A percentile compares a stretch with the other conserved stretches of the same genome.
These are phyloP conservation scores for Amazona guildingii DNA, from an alignment of 2,113 vertebrate genomes.

Conservation along the genomic window DNA sequence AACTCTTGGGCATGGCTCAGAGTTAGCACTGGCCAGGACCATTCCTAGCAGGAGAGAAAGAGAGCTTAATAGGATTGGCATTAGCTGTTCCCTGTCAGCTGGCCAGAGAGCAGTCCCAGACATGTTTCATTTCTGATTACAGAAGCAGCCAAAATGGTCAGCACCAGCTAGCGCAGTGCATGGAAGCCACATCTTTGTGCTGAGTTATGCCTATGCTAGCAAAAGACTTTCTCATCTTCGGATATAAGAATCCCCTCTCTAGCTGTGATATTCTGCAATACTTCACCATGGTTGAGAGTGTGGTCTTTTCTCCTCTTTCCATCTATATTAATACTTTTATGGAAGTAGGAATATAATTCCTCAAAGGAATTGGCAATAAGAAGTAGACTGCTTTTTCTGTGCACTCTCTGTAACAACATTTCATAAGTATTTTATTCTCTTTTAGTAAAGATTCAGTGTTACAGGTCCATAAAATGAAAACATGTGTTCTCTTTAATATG, in stretches of 20 bases:
- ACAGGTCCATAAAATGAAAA: constrained; percentile 60
- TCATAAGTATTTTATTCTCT: constrained; percentile 48
- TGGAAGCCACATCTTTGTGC: not conserved
- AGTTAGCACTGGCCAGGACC: not conserved
- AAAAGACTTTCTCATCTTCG: not conserved
- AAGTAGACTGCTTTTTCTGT: not conserved
- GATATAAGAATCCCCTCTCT: not conserved
- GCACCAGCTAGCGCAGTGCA: not conserved
- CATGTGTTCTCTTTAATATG: constrained; percentile 52
- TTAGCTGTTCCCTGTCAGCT: constrained; percentile 28
- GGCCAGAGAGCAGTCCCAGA: constrained; percentile 13
- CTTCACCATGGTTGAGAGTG: not conserved
- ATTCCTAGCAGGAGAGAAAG: not conserved
- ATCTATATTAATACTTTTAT: not conserved
- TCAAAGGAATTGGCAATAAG: not conserved
- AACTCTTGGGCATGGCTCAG: not conserved
- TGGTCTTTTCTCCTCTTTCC: not conserved
- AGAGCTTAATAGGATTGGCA: not conserved
- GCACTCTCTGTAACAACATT: constrained; percentile 10
- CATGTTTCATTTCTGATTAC: not conserved
- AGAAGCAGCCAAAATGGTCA: not conserved
- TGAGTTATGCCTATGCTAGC: not conserved
- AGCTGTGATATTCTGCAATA: not conserved
- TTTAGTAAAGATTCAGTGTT: constrained; percentile 40
- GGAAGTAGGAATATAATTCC: not conserved